A percentile compares a stretch with the other conserved stretches of the same genome.
Conservation (phyloP, 2,113 vertebrate species). For the Bombycilla garrulus region DNA sequence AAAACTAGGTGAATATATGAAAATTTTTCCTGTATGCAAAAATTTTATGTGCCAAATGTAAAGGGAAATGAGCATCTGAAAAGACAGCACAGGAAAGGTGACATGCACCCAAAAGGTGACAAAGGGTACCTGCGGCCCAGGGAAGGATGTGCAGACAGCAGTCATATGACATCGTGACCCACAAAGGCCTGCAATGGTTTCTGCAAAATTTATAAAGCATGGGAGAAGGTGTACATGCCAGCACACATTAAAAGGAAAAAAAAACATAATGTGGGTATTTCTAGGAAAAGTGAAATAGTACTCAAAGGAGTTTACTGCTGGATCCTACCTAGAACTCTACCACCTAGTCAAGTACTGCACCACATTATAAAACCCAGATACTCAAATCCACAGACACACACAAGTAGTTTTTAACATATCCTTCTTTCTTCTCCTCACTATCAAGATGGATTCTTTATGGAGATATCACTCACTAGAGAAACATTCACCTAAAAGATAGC, state of each 20-base stretch:
- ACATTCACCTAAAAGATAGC: not conserved
- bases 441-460: not conserved
- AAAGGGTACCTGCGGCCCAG: not conserved
- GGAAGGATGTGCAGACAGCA: not conserved
- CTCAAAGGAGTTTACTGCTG: not conserved
- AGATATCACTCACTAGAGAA: not conserved
- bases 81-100: not conserved
- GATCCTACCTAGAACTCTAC: not conserved
- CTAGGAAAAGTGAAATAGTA: not conserved
- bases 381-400: not conserved
- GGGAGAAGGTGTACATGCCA: not conserved
- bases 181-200: not conserved
- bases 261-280: not conserved
- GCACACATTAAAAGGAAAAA: not conserved
- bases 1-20: not conserved
- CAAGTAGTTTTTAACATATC: not conserved
- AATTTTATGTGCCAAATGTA: not conserved
- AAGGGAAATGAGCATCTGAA: not conserved
- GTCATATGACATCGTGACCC: not conserved
- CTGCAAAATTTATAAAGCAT: not conserved
- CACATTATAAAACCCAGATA: not conserved
- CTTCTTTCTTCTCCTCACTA: not conserved
- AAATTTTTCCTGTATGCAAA: not conserved
- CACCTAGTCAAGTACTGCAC: not conserved
- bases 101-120: not conserved